Evolutionary conservation across 1,140 invertebrate species (phyloP).

Genomic region (Cephus cinctus): DNA sequence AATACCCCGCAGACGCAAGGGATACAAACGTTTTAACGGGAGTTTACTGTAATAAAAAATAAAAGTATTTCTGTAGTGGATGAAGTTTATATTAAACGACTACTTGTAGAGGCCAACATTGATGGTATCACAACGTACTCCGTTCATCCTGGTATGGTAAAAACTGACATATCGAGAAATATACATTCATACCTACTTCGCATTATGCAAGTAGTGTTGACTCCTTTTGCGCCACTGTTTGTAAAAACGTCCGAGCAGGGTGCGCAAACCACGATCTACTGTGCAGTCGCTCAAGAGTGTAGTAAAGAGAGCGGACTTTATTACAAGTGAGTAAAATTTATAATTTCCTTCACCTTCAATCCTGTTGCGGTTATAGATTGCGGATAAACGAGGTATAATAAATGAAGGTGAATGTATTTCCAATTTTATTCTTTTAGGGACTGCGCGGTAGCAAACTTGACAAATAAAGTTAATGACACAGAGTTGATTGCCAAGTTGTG

Average conservation of each 20-base stretch:
- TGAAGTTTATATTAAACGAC: too few species aligned
- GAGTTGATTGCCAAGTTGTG: conserved; percentile 68
- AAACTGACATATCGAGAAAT: conserved; percentile 74
- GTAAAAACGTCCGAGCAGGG: conserved; percentile 68
- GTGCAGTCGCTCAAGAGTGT: conserved; percentile 70
- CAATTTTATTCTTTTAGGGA: conserved; percentile 60
- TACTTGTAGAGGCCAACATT: conserved; percentile 45
- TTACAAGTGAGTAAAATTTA: conserved; percentile 56
- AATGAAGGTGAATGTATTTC: too few species aligned
- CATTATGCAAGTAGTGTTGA: conserved; percentile 36
- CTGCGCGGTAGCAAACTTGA: conserved; percentile 52
- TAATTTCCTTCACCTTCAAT: conserved; percentile 10
- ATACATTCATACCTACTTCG: conserved; percentile 56
- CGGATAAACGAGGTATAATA: too few species aligned
- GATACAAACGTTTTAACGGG: too few species aligned
- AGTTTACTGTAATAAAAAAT: too few species aligned
- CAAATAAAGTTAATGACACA: conserved; percentile 53
- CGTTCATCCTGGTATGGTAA: conserved; percentile 72
- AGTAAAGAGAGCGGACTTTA: conserved; percentile 65
- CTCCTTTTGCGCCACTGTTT: conserved; percentile 41
- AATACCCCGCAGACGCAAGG: too few species aligned
- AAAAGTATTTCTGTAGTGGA: too few species aligned
- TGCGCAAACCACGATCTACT: conserved; percentile 78
- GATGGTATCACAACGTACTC: conserved; percentile 65
- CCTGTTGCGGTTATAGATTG: too few species aligned